Evolutionary conservation across 2,797 vertebrate species (phyloP), one percentile per base, ranked within the genome.

Genomic region (Scolopax bukidnonensis): DNA sequence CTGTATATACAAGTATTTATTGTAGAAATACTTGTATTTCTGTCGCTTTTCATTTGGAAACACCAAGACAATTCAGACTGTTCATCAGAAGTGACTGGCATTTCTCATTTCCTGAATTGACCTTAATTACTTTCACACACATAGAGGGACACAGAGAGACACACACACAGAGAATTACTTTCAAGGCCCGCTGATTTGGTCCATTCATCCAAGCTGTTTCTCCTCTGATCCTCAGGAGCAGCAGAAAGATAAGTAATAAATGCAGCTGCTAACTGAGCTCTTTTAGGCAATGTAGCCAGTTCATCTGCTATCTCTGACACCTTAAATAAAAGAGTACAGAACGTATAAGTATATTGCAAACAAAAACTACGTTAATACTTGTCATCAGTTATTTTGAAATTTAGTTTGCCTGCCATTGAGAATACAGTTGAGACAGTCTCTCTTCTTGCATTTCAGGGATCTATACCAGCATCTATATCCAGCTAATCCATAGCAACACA

Each of bases 201-300:
- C 99, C 99, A 99, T 50, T 98, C 97, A 95, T 99, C 98, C 93
- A 99, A 97, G 95, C 98, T 99, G 88, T 81, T 96, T 97, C 98
- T 98, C 88, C 99, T 98, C 83, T 98, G 98, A 97, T 98, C 98
- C 93, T 99, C 99, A 4, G 99, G 97, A 84, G 99, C 99, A 59
- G 99, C 98, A 79, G 99, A 99, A 95, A 99, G 98, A 90, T 99
- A 99, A 0, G 99, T 99, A 97, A 99, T 99, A 97, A 99, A 99
- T 30, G 99, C 99, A 91, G 99, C 99, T 69, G 99, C 99, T 48
- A 99, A 98, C 84, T 99, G 98, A 89, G 99, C 98, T 96, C 98
- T 98, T 97, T 98, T 98, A 78, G 99, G 99, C 68, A 99, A 98
- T 0, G 98, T 99, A 61, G 98, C 98, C 97, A 99, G 95, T 95